Evolutionary conservation across 2,113 vertebrate genomes (phyloP), one percentile per base, ranked within the genome.

Genomic region (Muntiacus reevesi): DNA sequence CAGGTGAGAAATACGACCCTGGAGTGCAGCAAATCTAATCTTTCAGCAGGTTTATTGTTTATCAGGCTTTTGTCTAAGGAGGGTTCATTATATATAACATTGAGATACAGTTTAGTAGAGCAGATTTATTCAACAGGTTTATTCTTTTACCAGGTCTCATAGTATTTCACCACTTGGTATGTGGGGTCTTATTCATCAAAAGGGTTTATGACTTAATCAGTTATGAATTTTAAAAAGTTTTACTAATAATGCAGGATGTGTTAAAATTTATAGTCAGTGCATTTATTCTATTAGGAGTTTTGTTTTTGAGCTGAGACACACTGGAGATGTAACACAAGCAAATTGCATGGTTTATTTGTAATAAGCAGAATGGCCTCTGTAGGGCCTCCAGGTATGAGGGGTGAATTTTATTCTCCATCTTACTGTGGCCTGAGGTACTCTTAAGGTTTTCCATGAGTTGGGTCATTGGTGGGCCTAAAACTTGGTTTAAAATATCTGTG

Each of bases 201-300:
- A 91, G 92, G 98, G 97, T 98, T 98, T 98, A 98, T 98, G 98
- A 98, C 98, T 99, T 98, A 95, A 98, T 98, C 97, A 98, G 98
- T 96, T 98, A 98, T 98, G 99, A 98, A 98, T 98, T 99, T 98
- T 98, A 98, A 98, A 98, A 98, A 98, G 97, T 98, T 98, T 98
- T 98, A 97, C 98, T 98, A 98, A 98, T 97, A 97, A 97, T 92
- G 96, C 86, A 95, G 89, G 97, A 98, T 95, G 97, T 96, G 97
- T 95, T 92, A 84, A 94, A 88, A 98, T 98, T 98, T 98, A 98
- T 89, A 89, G 95, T 88, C 8, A 0, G 89, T 19, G 52, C 94
- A 55, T 98, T 95, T 96, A 94, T 98, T 98, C 97, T 97, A 81
- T 96, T 93, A 28, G 90, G 10, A 62, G 90, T 88, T 98, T 98